Evolutionary conservation across 1,140 invertebrate genomes (phyloP).

Genomic region (Stegodyphus mimosarum): DNA sequence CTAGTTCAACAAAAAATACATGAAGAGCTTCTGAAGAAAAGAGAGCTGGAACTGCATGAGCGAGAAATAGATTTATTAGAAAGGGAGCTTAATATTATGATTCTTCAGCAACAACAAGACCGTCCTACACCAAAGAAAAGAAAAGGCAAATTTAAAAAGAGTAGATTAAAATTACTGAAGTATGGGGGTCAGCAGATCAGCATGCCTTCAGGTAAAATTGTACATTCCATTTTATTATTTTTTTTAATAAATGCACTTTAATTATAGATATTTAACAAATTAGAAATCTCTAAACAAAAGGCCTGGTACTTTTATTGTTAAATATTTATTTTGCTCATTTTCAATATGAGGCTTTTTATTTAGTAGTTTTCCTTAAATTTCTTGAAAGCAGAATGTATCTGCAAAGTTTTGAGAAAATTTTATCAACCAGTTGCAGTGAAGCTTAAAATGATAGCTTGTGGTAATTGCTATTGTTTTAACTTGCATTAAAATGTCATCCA

Average conservation of each 20-base stretch:
- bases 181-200: conserved; percentile 83
- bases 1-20: conserved; percentile 85
- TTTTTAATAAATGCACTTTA: not conserved
- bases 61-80: conserved; percentile 89
- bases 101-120: conserved; percentile 75
- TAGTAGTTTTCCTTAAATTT: no score
- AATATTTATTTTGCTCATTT: no score
- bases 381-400: no score
- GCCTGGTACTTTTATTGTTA: no score
- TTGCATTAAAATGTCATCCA: no score
- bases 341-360: no score
- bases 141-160: conserved; percentile 87
- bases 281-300: no score
- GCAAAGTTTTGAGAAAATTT: no score
- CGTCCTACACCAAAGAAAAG: conserved; percentile 86
- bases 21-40: conserved; percentile 85
- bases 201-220: conserved; percentile 79
- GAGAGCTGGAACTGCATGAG: conserved; percentile 86
- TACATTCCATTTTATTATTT: not conserved
- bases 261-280: not conserved
- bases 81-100: conserved; percentile 82
- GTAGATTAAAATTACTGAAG: conserved; percentile 82
- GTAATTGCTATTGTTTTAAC: no score
- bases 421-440: no score
- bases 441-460: no score